Conservation (phyloP, 2,888 invertebrate genomes). For the Andrena minutula region DNA sequence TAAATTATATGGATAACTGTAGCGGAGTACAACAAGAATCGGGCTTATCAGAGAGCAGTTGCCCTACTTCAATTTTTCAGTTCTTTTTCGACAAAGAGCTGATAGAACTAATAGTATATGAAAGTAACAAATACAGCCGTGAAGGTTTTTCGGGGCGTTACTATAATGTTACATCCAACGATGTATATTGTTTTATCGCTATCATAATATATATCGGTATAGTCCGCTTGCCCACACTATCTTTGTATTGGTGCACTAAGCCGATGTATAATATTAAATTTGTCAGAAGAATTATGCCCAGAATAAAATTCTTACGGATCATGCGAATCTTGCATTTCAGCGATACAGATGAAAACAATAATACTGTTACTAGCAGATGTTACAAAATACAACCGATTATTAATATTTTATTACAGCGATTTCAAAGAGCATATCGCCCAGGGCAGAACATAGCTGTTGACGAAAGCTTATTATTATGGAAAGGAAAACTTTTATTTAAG, state of each 20-base stretch:
- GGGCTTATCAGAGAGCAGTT: background rate
- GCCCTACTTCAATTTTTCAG: slow-evolving; percentile 1
- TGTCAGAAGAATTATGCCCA: background rate
- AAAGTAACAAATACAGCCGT: background rate
- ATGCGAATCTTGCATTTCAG: background rate
- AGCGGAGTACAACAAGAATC: background rate
- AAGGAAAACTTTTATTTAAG: slow-evolving; percentile 22
- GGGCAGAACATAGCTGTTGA: too few relatives aligned
- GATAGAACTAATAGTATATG: background rate
- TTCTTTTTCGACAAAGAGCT: background rate
- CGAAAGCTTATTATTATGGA: slow-evolving; percentile 17
- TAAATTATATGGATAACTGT: background rate
- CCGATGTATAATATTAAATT: background rate
- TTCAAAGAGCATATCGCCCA: too few relatives aligned
- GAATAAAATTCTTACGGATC: background rate
- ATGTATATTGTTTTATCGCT: background rate
- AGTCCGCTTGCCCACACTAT: background rate
- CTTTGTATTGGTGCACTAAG: background rate
- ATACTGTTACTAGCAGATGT: background rate
- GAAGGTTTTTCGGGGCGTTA: background rate
- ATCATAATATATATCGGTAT: background rate
- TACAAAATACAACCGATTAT: background rate
- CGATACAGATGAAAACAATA: background rate
- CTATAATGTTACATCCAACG: background rate
- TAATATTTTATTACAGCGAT: too few relatives aligned